These are phyloP conservation scores for Pontoporia blainvillei DNA, from an alignment of 2,113 vertebrate species.

Conservation along the genomic window DNA sequence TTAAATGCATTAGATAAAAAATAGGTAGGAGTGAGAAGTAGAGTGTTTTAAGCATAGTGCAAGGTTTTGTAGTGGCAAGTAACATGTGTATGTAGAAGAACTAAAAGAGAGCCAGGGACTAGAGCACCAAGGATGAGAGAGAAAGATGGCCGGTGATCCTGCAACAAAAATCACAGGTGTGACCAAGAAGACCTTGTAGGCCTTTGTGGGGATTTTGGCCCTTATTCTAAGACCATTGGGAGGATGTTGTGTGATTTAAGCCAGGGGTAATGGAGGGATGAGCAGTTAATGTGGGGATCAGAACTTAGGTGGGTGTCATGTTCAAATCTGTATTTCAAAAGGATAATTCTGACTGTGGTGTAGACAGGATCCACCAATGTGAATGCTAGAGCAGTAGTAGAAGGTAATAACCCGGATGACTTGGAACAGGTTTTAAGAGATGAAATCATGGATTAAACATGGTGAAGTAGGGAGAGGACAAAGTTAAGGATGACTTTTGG, in stretches of 20 bases:
- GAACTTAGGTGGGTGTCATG: too few species aligned
- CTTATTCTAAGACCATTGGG: neutral
- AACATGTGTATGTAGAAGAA: neutral
- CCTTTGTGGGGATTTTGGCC: neutral
- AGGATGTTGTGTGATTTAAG: neutral
- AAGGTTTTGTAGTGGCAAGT: neutral
- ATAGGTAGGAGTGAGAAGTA: neutral
- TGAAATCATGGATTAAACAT: neutral
- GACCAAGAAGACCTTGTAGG: neutral
- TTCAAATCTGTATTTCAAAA: neutral
- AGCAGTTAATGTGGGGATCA: neutral
- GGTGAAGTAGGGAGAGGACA: neutral
- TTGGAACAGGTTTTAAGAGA: neutral
- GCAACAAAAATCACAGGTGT: neutral
- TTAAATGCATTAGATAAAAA: neutral
- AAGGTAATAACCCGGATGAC: neutral
- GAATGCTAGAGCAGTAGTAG: neutral
- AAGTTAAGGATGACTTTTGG: neutral
- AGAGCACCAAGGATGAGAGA: neutral
- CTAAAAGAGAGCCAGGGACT: neutral
- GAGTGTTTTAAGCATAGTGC: neutral
- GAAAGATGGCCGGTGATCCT: neutral
- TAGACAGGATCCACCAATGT: neutral
- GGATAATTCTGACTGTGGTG: neutral
- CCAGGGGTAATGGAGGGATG: rapidly evolving